These are phyloP conservation scores for Acanthurus tractus DNA, from an alignment of 2,797 vertebrate genomes.

Conservation along the genomic window DNA sequence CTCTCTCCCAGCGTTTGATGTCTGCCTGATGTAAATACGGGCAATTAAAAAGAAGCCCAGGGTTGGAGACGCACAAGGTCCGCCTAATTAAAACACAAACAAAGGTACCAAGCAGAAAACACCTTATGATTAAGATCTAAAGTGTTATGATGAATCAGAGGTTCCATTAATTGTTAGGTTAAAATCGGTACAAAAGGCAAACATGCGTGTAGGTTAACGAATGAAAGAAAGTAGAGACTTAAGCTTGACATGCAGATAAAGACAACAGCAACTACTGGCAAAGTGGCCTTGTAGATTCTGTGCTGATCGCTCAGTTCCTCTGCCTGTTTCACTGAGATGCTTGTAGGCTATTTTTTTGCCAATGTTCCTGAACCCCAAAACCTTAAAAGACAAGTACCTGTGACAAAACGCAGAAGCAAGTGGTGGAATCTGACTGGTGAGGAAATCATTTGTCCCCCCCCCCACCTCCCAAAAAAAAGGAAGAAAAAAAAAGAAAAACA, in stretches of 20 bases:
- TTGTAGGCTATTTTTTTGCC: constrained; percentile 59
- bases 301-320: constrained; percentile 52
- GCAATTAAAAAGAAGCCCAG: constrained; percentile 95
- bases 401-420: constrained; percentile 44
- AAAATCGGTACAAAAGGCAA: constrained; percentile 91
- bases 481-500: constrained; percentile 62
- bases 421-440: constrained; percentile 47
- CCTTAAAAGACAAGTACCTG: constrained; percentile 59
- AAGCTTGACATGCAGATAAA: constrained; percentile 76
- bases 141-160: constrained; percentile 94
- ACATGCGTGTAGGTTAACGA: constrained; percentile 88
- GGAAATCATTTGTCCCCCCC: constrained; percentile 42
- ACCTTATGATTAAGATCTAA: constrained; percentile 95
- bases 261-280: constrained; percentile 58
- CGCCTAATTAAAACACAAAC: constrained; percentile 98
- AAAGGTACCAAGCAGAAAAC: constrained; percentile 92
- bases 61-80: constrained; percentile 93
- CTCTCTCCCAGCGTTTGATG: constrained; percentile 91
- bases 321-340: constrained; percentile 65
- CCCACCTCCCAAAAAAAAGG: constrained; percentile 32
- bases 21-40: constrained; percentile 94
- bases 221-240: constrained; percentile 73
- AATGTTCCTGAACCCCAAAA: constrained; percentile 55
- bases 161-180: constrained; percentile 92
- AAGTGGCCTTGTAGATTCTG: constrained; percentile 78